phyloP scores from a whole-genome alignment of 1,140 invertebrate genomes.

The Trinorchestia longiramus region DNA sequence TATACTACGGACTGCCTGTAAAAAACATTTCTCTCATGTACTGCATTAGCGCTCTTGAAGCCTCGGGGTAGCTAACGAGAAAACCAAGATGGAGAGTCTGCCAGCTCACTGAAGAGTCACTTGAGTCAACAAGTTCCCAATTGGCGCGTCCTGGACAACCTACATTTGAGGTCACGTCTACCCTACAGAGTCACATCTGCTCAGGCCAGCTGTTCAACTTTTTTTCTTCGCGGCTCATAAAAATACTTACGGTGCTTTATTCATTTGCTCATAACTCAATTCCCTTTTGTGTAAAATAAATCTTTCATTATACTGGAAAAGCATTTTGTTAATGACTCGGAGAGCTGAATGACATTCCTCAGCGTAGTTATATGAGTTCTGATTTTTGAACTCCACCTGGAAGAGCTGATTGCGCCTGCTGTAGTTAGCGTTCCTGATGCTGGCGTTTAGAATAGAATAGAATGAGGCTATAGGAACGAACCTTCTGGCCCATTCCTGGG shows the following conservation, averaged over 20 bases:
- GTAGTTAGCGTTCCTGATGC: too few relatives aligned
- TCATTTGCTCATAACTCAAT: neutral
- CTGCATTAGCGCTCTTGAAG: neutral
- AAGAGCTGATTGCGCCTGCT: too few relatives aligned
- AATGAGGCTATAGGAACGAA: too few relatives aligned
- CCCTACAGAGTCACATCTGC: neutral
- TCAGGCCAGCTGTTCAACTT: neutral
- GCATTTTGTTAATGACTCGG: neutral
- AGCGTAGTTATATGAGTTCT: neutral
- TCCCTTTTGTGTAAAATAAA: neutral
- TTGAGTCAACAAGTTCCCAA: conserved; percentile 7
- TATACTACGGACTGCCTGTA: neutral
- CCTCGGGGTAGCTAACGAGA: neutral
- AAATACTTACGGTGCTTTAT: neutral
- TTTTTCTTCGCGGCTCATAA: neutral
- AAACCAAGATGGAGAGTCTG: neutral
- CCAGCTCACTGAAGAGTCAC: neutral
- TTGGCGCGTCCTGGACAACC: neutral
- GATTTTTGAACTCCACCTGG: neutral
- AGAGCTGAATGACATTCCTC: neutral
- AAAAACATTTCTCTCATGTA: neutral
- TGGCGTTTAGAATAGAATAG: too few relatives aligned
- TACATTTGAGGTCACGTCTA: conserved; percentile 7
- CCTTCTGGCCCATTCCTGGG: too few relatives aligned
- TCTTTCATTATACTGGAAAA: neutral